Base-by-base conservation (phyloP, 2,113 vertebrate genomes). In the Gorsachius goisagi region DNA sequence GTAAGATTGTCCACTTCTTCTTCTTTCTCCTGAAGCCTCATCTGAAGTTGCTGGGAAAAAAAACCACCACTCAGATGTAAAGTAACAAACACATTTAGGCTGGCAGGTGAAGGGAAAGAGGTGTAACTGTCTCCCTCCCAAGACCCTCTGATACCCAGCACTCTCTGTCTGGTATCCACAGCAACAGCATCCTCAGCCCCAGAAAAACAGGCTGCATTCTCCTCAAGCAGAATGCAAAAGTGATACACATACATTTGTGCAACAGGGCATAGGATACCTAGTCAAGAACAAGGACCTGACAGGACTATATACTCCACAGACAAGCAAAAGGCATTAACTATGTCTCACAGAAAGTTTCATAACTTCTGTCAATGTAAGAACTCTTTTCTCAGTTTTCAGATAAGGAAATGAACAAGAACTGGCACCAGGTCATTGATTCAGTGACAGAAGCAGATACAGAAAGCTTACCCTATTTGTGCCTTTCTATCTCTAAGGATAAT, bases 21-120 rank as follows among this genome's bases (percentile, higher is more conserved):
- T 56, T 99, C 98, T 94, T 98, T 99, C 71, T 99, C 98, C 76
- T 98, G 98, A 74, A 99, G 98, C 72, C 96, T 98, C 92, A 98
- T 75, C 58, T 99, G 92, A 95, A 99, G 98, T 97, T 97, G 97
- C 99, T 99, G 88, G 72, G 23, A 79, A 97, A 78, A 95, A 93
- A 87, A 93, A 87, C 47, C 27, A 62, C 11, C 62, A 85, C 4
- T 4, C 26, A 82, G 35, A 84, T 35, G 19, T 81, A 68, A 88
- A 86, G 56, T 44, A 76, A 78, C 26, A 82, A 56, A 32, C 14
- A 39, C 5, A 45, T 47, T 59, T 53, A 53, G 30, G 23, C 47
- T 4, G 19, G 45, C 30, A 72, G 44, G 58, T 32, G 24, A 53
- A 88, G 33, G 59, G 44, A 50, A 88, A 47, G 30, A 44, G 12